Percentiles rank a stretch among this genome's conserved stretches.
These are phyloP conservation scores for Cyanoderma ruficeps DNA, from an alignment of 2,113 vertebrate genomes.

Conservation along the genomic window DNA sequence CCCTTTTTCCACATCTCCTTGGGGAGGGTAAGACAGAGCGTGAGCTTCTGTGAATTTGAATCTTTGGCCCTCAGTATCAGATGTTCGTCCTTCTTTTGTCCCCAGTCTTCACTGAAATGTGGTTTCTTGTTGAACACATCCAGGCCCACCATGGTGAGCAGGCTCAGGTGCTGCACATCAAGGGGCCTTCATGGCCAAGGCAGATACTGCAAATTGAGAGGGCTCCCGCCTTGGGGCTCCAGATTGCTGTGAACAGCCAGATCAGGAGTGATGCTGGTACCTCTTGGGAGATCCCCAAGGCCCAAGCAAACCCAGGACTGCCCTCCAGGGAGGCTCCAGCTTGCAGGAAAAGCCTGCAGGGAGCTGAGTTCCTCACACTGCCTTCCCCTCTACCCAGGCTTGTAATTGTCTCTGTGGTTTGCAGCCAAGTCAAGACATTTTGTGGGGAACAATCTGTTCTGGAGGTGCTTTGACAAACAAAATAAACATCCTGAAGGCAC, in stretches of 20 bases:
- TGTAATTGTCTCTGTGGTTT: constrained; percentile 1
- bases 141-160: not conserved
- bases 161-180: not conserved
- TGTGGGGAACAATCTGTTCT: not conserved
- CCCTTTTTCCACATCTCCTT: not conserved
- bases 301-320: not conserved
- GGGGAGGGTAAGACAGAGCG: not conserved
- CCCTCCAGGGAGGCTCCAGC: not conserved
- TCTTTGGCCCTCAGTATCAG: not conserved
- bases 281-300: not conserved
- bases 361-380: not conserved
- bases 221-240: not conserved
- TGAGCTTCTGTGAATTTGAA: not conserved
- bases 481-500: not conserved
- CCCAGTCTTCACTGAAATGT: not conserved
- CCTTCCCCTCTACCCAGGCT: not conserved
- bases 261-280: not conserved
- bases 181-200: not conserved
- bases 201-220: not conserved
- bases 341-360: not conserved
- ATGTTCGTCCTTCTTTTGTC: not conserved
- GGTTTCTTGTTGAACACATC: not conserved
- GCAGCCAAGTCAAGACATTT: not conserved
- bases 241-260: not conserved
- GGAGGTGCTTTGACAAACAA: not conserved